phyloP scores from a whole-genome alignment of 2,113 vertebrate species.

The Nyctereutes procyonoides region DNA sequence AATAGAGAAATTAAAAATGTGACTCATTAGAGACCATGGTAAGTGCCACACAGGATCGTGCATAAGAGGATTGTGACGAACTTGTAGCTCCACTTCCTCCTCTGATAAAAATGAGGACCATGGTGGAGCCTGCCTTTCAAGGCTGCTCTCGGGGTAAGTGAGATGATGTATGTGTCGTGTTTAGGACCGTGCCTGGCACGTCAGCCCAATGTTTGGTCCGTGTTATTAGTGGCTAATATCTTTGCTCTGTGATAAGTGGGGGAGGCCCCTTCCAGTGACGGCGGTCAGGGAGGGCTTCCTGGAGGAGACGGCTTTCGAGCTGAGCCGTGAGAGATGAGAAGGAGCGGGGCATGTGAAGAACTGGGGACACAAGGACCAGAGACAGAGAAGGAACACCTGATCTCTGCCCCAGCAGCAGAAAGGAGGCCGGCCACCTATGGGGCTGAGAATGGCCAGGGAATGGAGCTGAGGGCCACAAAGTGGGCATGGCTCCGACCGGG shows the following conservation, averaged over 20 bases:
- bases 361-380: neutral
- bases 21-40: neutral
- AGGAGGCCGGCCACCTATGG: accelerated
- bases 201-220: neutral
- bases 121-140: neutral
- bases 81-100: neutral
- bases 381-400: neutral
- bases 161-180: neutral
- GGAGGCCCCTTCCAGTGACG: neutral
- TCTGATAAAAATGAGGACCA: neutral
- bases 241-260: neutral
- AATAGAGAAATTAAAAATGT: neutral
- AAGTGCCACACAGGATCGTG: neutral
- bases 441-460: neutral
- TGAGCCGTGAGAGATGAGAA: neutral
- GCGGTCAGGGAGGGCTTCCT: neutral
- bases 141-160: neutral
- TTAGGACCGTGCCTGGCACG: neutral
- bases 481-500: neutral
- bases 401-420: neutral
- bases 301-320: neutral
- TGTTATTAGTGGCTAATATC: neutral
- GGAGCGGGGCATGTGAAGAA: neutral
- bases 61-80: neutral
- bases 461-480: neutral